Percentiles rank a stretch among this genome's conserved stretches.
These are phyloP conservation scores for Syncerus caffer DNA, from an alignment of 2,797 vertebrate genomes.

Conservation along the genomic window DNA sequence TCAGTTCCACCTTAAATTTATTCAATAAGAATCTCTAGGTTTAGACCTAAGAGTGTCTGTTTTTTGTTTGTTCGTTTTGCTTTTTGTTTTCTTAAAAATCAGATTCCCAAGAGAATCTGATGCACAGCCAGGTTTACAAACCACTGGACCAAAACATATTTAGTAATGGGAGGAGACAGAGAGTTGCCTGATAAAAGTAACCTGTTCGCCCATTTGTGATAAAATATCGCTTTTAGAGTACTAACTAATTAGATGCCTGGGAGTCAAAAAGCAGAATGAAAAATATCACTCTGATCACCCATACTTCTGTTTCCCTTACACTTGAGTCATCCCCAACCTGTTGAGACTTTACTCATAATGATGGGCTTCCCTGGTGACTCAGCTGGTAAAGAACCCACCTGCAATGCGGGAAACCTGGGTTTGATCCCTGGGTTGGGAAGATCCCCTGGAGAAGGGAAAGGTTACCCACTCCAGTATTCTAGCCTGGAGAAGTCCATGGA, in stretches of 20 bases:
- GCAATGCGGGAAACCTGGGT: accelerated
- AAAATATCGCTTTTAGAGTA: background rate
- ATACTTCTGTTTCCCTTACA: background rate
- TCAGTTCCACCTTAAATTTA: background rate
- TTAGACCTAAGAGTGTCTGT: background rate
- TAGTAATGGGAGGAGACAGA: background rate
- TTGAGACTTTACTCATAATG: background rate
- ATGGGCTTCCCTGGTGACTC: background rate
- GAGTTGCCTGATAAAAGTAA: background rate
- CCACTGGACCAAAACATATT: background rate
- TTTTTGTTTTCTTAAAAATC: background rate
- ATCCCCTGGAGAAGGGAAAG: background rate
- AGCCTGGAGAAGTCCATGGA: background rate
- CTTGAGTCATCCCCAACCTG: background rate
- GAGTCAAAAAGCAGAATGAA: background rate
- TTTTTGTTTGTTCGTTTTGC: background rate
- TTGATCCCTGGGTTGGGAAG: background rate
- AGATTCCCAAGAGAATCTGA: background rate
- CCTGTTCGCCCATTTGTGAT: background rate
- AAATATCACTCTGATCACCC: background rate
- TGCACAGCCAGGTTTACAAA: background rate
- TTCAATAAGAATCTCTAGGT: background rate
- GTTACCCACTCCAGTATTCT: background rate
- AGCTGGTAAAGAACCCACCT: background rate
- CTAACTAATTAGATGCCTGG: background rate